phyloP scores from a whole-genome alignment of 2,797 vertebrate species.

The Rallus crepitans region DNA sequence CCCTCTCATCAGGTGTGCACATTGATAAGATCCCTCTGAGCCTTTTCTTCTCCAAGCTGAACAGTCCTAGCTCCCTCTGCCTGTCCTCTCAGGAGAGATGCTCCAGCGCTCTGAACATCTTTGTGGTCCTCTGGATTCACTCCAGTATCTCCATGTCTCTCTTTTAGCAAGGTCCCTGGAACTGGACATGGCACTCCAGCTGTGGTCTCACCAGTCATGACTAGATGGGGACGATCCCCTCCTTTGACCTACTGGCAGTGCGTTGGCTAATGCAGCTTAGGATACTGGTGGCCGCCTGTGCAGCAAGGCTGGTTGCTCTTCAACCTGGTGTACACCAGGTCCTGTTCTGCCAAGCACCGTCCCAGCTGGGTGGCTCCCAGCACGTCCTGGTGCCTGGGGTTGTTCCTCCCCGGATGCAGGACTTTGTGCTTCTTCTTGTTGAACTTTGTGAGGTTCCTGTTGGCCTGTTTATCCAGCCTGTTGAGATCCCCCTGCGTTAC shows the following conservation, averaged over 20 bases:
- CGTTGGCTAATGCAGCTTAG: not conserved
- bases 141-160: not conserved
- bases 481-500: not conserved
- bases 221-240: not conserved
- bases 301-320: not conserved
- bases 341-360: not conserved
- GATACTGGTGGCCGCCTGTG: not conserved
- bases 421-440: not conserved
- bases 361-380: not conserved
- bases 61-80: not conserved
- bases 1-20: not conserved
- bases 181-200: not conserved
- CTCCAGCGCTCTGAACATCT: not conserved
- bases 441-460: not conserved
- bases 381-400: not conserved
- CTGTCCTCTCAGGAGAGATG: not conserved
- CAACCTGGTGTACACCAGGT: not conserved
- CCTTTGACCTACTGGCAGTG: not conserved
- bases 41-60: not conserved
- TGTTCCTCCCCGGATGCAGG: not conserved
- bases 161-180: not conserved
- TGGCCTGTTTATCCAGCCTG: not conserved
- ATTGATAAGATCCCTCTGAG: not conserved
- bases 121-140: not conserved
- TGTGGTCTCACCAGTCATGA: not conserved